Base-by-base conservation (phyloP, 2,113 vertebrate species). In the Eubucco bourcierii region DNA sequence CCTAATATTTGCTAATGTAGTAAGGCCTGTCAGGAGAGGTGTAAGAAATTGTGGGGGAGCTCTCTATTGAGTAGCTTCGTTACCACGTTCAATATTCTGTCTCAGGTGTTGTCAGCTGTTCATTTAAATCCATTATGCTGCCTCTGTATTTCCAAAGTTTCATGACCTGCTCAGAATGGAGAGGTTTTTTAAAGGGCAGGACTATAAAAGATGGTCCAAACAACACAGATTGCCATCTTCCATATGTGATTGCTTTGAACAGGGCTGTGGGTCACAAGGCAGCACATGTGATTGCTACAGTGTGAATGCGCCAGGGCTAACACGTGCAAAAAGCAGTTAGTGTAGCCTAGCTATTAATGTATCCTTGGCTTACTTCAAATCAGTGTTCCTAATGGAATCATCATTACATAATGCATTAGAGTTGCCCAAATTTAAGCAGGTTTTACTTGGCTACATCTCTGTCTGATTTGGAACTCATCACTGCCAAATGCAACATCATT, bases 291-390 rank as follows among this genome's bases (percentile, higher is more conserved):
- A 88, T 83, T 80, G 37, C 68, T 74, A 25, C 90, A 59, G 19
- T 12, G 41, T 77, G 46, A 56, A 77, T 41, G 75, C 85, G 73
- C 59, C 87, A 56, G 81, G 46, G 39, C 25, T 41, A 73, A 80
- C 83, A 88, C 1, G 15, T 91, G 79, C 68, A 47, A 78, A 65
- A 47, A 78, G 37, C 76, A 64, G 72, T 60, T 74, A 33, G 47
- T 0, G 0, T 74, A 64, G 60, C 47, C 60, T 76, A 77, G 46
- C 66, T 85, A 80, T 37, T 67, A 58, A 53, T 63, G 29, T 39
- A 37, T 31, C 76, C 82, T 91, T 95, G 52, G 24, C 72, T 86
- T 91, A 65, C 65, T 88, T 88, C 71, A 95, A 83, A 61, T 56
- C 19, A 58, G 2, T 90, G 19, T 56, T 88, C 70, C 44, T 90